Conservation (phyloP, 1,140 invertebrate species). For the Drosophila littoralis region DNA sequence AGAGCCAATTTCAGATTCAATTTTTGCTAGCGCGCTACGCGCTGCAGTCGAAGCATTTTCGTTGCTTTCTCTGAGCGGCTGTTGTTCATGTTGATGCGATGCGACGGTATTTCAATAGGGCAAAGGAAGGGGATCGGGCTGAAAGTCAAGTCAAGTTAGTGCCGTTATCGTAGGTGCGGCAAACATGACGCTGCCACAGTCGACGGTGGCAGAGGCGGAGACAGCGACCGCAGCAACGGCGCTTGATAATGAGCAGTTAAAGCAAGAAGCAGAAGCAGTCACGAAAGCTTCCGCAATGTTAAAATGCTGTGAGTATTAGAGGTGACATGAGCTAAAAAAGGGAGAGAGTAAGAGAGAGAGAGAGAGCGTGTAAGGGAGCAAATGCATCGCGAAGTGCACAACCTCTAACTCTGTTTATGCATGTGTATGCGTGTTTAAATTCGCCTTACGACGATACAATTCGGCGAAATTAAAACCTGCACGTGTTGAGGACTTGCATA, state of each 20-base stretch:
- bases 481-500: conserved; percentile 56
- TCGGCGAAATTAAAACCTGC: conserved; percentile 50
- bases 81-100: conserved; percentile 32
- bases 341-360: not conserved
- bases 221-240: conserved; percentile 41
- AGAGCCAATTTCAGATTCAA: conserved; percentile 63
- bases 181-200: conserved; percentile 64
- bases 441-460: conserved; percentile 30
- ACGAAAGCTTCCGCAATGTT: conserved; percentile 74
- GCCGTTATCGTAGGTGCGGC: conserved; percentile 81
- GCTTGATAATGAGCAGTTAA: conserved; percentile 76
- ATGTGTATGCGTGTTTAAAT: conserved; percentile 9
- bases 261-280: conserved; percentile 52
- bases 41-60: conserved; percentile 55
- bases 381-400: conserved; percentile 57
- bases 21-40: conserved; percentile 41
- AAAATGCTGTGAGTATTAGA: conserved; percentile 51
- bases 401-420: conserved; percentile 40
- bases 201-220: conserved; percentile 24
- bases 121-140: conserved; percentile 21
- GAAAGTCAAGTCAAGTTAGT: conserved; percentile 67
- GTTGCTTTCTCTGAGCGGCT: conserved; percentile 46
- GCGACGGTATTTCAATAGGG: conserved; percentile 16
- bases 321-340: conserved; percentile 1
- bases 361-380: conserved; percentile 10